Evolutionary conservation across 2,113 vertebrate species (phyloP).

Genomic region (Bujurquina vittata): DNA sequence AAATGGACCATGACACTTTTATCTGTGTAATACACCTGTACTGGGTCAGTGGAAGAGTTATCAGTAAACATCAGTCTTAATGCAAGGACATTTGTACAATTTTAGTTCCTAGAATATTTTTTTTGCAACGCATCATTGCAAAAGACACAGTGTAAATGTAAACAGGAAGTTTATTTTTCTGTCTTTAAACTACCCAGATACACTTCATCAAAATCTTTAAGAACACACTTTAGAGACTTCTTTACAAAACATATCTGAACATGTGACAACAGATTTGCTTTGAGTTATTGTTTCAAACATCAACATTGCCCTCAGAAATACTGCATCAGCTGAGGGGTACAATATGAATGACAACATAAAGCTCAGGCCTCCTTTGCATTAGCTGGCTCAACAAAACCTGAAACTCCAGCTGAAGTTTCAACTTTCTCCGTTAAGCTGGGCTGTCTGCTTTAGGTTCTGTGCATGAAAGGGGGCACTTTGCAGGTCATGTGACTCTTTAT

Average conservation of each 20-base stretch:
- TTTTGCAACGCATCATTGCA: too few species aligned
- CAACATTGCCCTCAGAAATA: neutral
- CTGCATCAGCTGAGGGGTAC: too few species aligned
- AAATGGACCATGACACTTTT: neutral
- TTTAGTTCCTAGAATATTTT: neutral
- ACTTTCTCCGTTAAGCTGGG: too few species aligned
- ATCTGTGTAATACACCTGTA: neutral
- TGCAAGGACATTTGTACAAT: neutral
- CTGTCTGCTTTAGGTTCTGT: too few species aligned
- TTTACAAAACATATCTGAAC: neutral
- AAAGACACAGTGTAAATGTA: too few species aligned
- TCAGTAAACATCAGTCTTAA: neutral
- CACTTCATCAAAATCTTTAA: neutral
- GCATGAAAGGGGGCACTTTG: too few species aligned
- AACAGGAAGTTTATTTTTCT: neutral
- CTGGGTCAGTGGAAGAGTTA: accelerated
- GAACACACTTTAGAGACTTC: neutral
- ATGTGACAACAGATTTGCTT: neutral
- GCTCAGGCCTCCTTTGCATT: too few species aligned
- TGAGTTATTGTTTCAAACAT: neutral
- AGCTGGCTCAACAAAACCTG: too few species aligned
- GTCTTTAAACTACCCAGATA: neutral
- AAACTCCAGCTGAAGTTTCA: too few species aligned
- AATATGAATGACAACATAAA: too few species aligned
- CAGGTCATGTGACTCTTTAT: too few species aligned